Base-by-base conservation (phyloP, 2,797 vertebrate species). In the Sciurus vulgaris region DNA sequence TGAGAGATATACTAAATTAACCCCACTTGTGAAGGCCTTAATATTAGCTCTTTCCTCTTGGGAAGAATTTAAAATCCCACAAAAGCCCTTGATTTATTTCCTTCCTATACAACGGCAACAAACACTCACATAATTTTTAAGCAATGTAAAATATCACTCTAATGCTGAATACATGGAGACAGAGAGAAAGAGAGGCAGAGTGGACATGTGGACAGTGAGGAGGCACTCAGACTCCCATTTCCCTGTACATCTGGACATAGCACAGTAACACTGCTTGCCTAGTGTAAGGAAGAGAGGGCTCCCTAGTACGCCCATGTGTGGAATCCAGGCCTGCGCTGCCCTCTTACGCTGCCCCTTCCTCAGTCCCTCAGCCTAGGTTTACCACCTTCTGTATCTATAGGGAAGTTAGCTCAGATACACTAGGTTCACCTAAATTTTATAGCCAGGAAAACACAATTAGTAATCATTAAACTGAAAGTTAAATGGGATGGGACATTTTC, bases 51-150 rank as follows among this genome's bases (percentile, higher is more conserved):
- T 97, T 98, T 97, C 97, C 98, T 98, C 98, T 92, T 98, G 98
- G 98, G 98, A 98, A 97, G 95, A 97, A 97, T 98, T 98, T 98
- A 97, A 98, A 98, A 98, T 98, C 98, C 98, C 98, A 98, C 98
- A 98, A 98, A 98, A 98, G 97, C 97, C 97, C 97, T 95, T 97
- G 97, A 98, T 98, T 98, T 98, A 98, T 98, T 98, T 98, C 95
- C 96, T 98, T 98, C 98, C 98, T 98, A 98, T 95, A 98, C 97
- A 98, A 98, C 97, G 98, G 97, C 98, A 98, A 98, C 98, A 98
- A 98, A 98, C 95, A 98, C 97, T 97, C 97, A 97, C 95, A 96
- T 98, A 98, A 98, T 98, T 98, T 98, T 98, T 96, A 98, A 98
- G 98, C 97, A 97, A 98, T 95, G 96, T 92, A 98, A 98, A 98